Conservation (phyloP, 1,140 invertebrate species). For the Pachyrhynchus sulphureomaculatus region DNA sequence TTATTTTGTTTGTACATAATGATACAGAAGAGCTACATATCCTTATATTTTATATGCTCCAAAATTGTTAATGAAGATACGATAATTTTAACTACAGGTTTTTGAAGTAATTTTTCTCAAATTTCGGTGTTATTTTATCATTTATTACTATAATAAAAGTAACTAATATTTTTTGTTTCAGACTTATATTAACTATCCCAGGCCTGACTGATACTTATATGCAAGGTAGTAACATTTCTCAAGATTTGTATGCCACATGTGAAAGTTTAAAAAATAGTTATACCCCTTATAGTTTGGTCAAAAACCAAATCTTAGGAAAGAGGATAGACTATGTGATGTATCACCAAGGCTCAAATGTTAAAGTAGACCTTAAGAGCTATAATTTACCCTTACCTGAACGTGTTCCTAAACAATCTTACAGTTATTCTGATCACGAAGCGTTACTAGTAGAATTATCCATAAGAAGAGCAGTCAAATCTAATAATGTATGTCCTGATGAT, state of each 20-base stretch:
- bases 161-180: slow-evolving; percentile 46
- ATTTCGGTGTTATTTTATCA: too few relatives aligned
- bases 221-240: slow-evolving; percentile 28
- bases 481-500: slow-evolving; percentile 5
- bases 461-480: neutral
- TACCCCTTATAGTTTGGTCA: slow-evolving; percentile 58
- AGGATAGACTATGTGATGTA: slow-evolving; percentile 91
- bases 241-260: slow-evolving; percentile 63
- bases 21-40: too few relatives aligned
- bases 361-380: slow-evolving; percentile 65
- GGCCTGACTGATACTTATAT: slow-evolving; percentile 48
- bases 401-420: slow-evolving; percentile 70
- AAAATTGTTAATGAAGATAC: too few relatives aligned
- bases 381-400: slow-evolving; percentile 70
- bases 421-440: slow-evolving; percentile 92
- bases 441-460: slow-evolving; percentile 52
- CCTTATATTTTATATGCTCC: too few relatives aligned
- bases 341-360: slow-evolving; percentile 55
- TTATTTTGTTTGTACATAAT: too few relatives aligned
- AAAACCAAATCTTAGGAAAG: slow-evolving; percentile 70
- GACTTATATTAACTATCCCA: slow-evolving; percentile 58
- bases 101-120: too few relatives aligned
- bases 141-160: too few relatives aligned
- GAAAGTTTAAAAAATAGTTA: slow-evolving; percentile 84
- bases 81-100: too few relatives aligned